These are phyloP conservation scores for Battus philenor DNA, from an alignment of 1,140 invertebrate genomes.

Conservation along the genomic window DNA sequence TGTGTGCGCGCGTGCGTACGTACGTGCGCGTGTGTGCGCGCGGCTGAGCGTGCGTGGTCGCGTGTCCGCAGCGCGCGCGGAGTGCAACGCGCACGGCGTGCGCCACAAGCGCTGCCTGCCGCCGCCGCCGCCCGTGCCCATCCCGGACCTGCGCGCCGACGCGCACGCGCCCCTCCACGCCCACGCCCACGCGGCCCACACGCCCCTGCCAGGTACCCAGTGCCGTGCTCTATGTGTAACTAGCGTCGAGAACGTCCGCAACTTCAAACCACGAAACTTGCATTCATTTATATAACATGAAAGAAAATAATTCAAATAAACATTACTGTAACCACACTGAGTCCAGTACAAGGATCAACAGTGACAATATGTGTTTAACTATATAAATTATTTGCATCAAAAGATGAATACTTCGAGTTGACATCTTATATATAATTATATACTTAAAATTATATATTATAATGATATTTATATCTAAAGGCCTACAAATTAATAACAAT, in stretches of 20 bases:
- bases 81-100: conserved; percentile 89
- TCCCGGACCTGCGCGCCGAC: conserved; percentile 89
- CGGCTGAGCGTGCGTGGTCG: conserved; percentile 17
- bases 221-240: conserved; percentile 3
- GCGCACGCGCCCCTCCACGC: conserved; percentile 70
- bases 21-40: conserved; percentile 20
- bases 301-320: too few relatives aligned
- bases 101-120: conserved; percentile 88
- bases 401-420: too few relatives aligned
- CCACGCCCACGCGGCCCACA: conserved; percentile 71
- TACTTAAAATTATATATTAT: too few relatives aligned
- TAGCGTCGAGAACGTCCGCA: not conserved
- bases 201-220: conserved; percentile 65
- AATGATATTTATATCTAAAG: too few relatives aligned
- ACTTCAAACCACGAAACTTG: too few relatives aligned
- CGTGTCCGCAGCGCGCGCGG: conserved; percentile 69
- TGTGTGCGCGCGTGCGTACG: conserved; percentile 17
- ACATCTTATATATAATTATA: too few relatives aligned
- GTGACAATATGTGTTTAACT: too few relatives aligned
- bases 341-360: too few relatives aligned
- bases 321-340: too few relatives aligned
- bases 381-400: too few relatives aligned
- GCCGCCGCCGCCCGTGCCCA: conserved; percentile 83
- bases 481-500: too few relatives aligned
- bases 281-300: too few relatives aligned